Base-by-base conservation (phyloP, 2,888 invertebrate species). In the Timandra comae region DNA sequence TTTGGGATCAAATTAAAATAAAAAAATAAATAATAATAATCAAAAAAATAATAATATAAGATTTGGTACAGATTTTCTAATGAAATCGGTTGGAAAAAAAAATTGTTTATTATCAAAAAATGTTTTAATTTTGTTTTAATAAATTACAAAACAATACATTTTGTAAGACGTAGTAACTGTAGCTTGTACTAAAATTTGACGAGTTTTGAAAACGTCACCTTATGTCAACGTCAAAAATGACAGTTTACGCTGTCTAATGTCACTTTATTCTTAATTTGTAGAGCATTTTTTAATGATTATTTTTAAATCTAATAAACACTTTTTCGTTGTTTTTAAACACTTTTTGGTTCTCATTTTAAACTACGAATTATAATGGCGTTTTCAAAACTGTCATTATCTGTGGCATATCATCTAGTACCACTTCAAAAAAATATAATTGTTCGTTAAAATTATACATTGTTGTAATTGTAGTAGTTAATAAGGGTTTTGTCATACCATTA, bases 381-480 rank as follows among this genome's bases (percentile, higher is more conserved):
- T 71, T 71, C 64, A 67, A 16, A 16, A 16, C 16, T 1, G 6
- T 16, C 6, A 16, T 6, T 3, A 63, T 69, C 59, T 68, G 71
- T 78, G 78, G 80, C 84, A 84, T 84, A 84, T 84, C 84, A 82
- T 65, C 59, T 66, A 68, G 65, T 63, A 66, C 66, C 70, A 67
- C 64, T 54, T 41, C 33, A 58, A 51, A 58, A 52, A 6, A 16
- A 16, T 6, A 16, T 6, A 16, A 16, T 16, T 6, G 6, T 16
- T 5, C 16, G 16, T 16, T 16, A 5, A 16, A n/a, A n/a, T n/a
- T 16, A 3, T 16, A 16, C 60, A 75, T 81, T 81, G 79, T 82
- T 79, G 77, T 82, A 82, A 78, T 79, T 79, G 81, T 79, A 75
- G 70, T 78, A 82, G 80, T 75, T 48, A 52, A 60, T 76, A 77